Evolutionary conservation across 2,888 invertebrate genomes (phyloP).

Genomic region (Pilophorus perplexus): DNA sequence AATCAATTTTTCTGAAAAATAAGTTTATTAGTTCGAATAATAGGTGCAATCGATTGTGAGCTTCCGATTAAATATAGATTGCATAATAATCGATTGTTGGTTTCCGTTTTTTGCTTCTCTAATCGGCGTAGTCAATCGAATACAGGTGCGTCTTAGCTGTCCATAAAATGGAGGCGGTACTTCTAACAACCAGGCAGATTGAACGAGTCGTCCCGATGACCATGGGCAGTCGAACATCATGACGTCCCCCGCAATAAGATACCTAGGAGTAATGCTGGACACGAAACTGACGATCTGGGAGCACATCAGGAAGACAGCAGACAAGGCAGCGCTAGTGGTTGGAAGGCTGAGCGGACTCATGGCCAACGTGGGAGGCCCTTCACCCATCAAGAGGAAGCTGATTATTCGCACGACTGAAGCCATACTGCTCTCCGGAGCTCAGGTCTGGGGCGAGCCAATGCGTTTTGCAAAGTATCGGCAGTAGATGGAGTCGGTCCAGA

Average conservation of each 20-base stretch:
- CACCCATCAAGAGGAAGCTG: conserved; percentile 34
- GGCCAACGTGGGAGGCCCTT: conserved; percentile 47
- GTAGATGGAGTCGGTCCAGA: too few relatives aligned
- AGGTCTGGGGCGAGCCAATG: neutral
- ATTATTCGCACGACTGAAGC: conserved; percentile 30
- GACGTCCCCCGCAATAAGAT: conserved; percentile 25
- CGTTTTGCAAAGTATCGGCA: conserved; percentile 4
- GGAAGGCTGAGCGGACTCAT: conserved; percentile 41
- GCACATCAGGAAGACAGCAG: conserved; percentile 44
- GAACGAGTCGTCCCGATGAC: conserved; percentile 23
- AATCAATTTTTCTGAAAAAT: too few relatives aligned
- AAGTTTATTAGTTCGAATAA: too few relatives aligned
- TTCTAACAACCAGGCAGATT: conserved; percentile 44
- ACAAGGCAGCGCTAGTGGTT: conserved; percentile 44
- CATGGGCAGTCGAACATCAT: conserved; percentile 36
- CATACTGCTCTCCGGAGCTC: neutral
- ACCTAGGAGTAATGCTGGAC: conserved; percentile 44
- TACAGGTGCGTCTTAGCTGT: too few relatives aligned
- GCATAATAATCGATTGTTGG: too few relatives aligned
- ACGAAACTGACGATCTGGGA: conserved; percentile 42
- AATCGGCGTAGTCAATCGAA: too few relatives aligned
- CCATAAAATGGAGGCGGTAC: conserved; percentile 45
- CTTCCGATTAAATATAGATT: too few relatives aligned
- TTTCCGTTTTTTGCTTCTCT: too few relatives aligned
- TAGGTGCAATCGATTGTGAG: too few relatives aligned